Evolutionary conservation across 2,888 invertebrate genomes (phyloP), one percentile per base, ranked within the genome.

Genomic region (Tribolium freemani): DNA sequence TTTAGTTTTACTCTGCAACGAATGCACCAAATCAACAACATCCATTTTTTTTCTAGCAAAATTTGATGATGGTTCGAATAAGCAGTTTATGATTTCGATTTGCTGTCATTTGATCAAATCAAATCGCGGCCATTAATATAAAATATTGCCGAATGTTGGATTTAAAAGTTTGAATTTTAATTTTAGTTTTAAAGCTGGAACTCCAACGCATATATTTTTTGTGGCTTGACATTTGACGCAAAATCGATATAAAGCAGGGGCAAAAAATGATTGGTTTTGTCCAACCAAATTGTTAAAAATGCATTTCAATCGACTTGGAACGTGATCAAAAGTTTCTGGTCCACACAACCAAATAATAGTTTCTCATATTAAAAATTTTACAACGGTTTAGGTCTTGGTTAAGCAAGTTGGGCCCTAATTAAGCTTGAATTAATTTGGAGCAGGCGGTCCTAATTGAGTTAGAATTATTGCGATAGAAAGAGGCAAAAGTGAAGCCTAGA

Each of bases 371-470:
- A 26, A 26, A 26, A 26, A 26, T 26, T 26, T 26, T 1, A 26
- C 26, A 26, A 5, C 26, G 26, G 5, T 26, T 38, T 38, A 38
- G 8, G 1, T 38, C 38, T n/a, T 9, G 38, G 8, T 38, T 38
- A 2, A 6, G n/a, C 38, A 38, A 1, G 20, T 45, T 11, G 4
- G 10, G 5, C 54, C 54, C 44, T 66, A 66, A 66, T 54, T 66
- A 66, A 66, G 53, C 38, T 66, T 16, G 53, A 66, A 66, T 66
- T 66, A 66, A 66, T 53, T 21, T 38, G 53, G 30, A 53, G 30
- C 50, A 50, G 30, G 38, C 53, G 38, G 38, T 38, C 38, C 38
- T 26, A 38, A 38, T 38, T 38, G 8, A 38, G 8, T 38, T 38
- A 38, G n/a, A 71, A 71, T 64, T 71, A 64, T 71, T 51, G 44